Evolutionary conservation across 2,888 invertebrate genomes (phyloP).

Genomic region (Heliconius erato): DNA sequence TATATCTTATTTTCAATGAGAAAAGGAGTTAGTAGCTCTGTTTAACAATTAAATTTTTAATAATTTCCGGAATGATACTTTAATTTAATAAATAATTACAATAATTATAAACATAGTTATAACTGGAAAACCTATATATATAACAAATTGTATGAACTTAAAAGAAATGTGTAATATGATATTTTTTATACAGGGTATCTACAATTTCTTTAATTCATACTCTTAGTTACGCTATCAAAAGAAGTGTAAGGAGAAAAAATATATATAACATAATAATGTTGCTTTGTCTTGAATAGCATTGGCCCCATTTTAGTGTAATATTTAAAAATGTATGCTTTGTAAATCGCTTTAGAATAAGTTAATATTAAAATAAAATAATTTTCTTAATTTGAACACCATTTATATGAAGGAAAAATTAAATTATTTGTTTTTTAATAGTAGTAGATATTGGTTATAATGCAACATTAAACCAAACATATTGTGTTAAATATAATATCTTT

Average conservation of each 20-base stretch:
- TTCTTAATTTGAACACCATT: neutral
- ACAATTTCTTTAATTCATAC: constrained; percentile 11
- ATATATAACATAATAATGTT: neutral
- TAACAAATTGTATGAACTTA: neutral
- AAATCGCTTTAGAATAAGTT: neutral
- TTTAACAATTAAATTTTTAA: no score
- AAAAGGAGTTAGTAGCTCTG: no score
- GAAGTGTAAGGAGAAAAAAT: neutral
- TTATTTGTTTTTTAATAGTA: neutral
- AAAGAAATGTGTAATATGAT: neutral
- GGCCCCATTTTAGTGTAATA: constrained; percentile 4
- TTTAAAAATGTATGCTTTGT: neutral
- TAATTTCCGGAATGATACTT: no score
- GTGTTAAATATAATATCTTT: neutral
- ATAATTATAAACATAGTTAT: neutral
- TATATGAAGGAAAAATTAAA: neutral
- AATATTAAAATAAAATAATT: constrained; percentile 1
- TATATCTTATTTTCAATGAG: no score
- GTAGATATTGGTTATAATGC: no score
- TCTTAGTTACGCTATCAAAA: neutral
- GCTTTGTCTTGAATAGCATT: neutral
- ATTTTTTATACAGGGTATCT: constrained; percentile 22
- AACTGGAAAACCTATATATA: neutral
- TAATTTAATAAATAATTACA: neutral
- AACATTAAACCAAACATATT: neutral